Evolutionary conservation across 2,797 vertebrate species (phyloP).

Genomic region (Staurois parvus): DNA sequence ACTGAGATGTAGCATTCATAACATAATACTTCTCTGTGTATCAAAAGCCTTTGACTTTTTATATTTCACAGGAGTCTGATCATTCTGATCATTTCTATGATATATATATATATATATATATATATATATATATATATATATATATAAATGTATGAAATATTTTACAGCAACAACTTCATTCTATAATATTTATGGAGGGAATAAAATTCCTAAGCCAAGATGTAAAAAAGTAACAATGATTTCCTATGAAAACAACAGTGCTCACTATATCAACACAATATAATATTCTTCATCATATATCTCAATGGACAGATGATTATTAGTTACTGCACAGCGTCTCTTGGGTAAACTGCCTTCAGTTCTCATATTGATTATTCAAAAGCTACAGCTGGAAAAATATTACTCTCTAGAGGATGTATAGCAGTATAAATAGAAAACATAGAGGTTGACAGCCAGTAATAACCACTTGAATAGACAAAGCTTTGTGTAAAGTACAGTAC

Average conservation of each 20-base stretch:
- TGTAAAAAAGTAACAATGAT: slow-evolving; percentile 6
- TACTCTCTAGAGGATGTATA: slow-evolving; percentile 27
- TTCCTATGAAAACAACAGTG: slow-evolving; percentile 23
- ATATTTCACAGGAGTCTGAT: no score
- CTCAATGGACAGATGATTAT: slow-evolving; percentile 40
- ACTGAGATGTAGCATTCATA: no score
- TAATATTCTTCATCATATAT: slow-evolving; percentile 27
- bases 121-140: no score
- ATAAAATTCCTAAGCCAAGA: neutral
- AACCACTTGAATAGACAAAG: slow-evolving; percentile 30
- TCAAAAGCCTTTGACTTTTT: no score
- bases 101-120: no score
- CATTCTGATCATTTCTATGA: no score
- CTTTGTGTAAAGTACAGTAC: slow-evolving; percentile 12
- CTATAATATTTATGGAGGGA: no score
- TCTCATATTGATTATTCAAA: slow-evolving; percentile 47
- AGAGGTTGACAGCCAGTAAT: slow-evolving; percentile 38
- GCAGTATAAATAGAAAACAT: slow-evolving; percentile 42
- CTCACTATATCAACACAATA: slow-evolving; percentile 13
- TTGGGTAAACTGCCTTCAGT: slow-evolving; percentile 38
- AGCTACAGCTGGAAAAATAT: slow-evolving; percentile 42
- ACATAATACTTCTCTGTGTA: no score
- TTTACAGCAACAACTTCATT: no score
- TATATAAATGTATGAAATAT: no score
- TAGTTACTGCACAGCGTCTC: slow-evolving; percentile 39